phyloP scores from a whole-genome alignment of 2,113 vertebrate genomes.

The Aviceda subcristata region DNA sequence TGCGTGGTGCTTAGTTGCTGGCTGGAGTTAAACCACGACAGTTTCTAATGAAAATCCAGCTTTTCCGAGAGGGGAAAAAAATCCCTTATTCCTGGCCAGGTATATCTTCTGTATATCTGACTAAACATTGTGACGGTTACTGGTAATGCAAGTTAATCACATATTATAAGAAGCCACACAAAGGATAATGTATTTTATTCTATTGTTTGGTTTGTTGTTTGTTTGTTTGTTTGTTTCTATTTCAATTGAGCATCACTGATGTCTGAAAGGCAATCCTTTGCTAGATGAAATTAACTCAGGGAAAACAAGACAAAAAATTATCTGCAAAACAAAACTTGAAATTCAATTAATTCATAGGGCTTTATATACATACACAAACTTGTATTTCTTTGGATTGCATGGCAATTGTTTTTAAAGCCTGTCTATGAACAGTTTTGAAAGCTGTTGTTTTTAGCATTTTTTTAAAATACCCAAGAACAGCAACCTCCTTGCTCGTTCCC shows the following conservation, averaged over 20 bases:
- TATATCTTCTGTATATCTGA: neutral
- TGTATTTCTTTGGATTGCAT: neutral
- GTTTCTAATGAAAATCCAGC: neutral
- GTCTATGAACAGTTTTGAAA: neutral
- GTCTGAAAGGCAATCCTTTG: neutral
- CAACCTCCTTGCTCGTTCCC: neutral
- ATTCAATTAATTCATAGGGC: neutral
- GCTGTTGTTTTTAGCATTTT: neutral
- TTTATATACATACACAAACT: neutral
- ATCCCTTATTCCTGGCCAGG: accelerated
- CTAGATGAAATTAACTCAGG: neutral
- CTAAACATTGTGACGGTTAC: neutral
- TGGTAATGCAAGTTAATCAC: neutral
- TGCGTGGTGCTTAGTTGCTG: no score
- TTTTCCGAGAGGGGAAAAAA: neutral
- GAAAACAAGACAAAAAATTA: neutral
- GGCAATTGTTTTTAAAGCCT: neutral
- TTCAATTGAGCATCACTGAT: neutral
- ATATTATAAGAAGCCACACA: neutral
- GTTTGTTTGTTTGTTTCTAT: neutral
- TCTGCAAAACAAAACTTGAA: neutral
- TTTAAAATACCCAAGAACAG: neutral
- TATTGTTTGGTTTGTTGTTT: neutral
- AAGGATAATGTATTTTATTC: neutral
- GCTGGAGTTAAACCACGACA: no score